Conservation (phyloP, 2,888 invertebrate species). For the Lasioglossum vierecki region DNA sequence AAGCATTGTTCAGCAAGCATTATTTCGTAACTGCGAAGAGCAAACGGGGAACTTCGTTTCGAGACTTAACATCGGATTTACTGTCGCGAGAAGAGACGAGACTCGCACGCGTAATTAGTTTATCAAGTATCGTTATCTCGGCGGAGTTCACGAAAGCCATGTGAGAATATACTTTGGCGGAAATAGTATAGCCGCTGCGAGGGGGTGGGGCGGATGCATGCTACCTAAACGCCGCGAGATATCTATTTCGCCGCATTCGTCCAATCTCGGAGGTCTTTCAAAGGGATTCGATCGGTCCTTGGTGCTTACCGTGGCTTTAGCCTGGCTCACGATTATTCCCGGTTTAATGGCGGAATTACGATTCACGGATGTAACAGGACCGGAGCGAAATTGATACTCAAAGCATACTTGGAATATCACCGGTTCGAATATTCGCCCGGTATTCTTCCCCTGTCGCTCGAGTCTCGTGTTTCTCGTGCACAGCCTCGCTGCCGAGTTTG, state of each 20-base stretch:
- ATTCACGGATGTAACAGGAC: neutral
- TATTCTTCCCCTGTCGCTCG: neutral
- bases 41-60: neutral
- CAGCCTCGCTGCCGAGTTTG: neutral
- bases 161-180: neutral
- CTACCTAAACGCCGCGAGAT: neutral
- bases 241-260: neutral
- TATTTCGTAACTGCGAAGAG: neutral
- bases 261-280: neutral
- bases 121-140: constrained; percentile 62
- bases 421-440: neutral
- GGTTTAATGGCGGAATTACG: constrained; percentile 4
- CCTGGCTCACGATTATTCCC: neutral
- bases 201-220: neutral
- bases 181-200: neutral
- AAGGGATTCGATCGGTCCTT: neutral
- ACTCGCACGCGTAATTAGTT: constrained; percentile 65
- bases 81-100: constrained; percentile 20
- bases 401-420: neutral
- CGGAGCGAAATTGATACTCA: neutral
- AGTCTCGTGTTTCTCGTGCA: neutral
- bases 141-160: constrained; percentile 15
- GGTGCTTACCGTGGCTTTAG: neutral
- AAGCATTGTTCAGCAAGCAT: neutral
- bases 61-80: constrained; percentile 49